phyloP scores from a whole-genome alignment of 2,888 invertebrate genomes.

The Theodoxus fluviatilis region DNA sequence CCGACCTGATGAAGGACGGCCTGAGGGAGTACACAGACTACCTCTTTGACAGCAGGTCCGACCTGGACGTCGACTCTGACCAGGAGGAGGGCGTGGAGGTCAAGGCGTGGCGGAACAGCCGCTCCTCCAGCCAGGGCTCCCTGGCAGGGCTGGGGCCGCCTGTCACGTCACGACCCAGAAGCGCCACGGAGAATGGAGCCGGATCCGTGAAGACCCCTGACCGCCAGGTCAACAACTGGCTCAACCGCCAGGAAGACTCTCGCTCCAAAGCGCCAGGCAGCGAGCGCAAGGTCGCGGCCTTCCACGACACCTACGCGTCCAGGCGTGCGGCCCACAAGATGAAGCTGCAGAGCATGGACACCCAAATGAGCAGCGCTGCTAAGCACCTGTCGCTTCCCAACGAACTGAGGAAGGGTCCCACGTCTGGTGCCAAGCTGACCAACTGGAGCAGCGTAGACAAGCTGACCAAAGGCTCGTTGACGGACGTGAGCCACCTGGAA shows the following conservation, averaged over 20 bases:
- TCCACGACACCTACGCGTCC: constrained; percentile 38
- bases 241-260: constrained; percentile 5
- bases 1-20: neutral
- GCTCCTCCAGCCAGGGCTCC: too few species aligned
- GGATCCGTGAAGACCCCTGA: too few species aligned
- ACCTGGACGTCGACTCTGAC: constrained; percentile 26
- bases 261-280: constrained; percentile 10
- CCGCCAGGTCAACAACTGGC: too few species aligned
- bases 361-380: constrained; percentile 25
- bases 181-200: too few species aligned
- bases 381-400: constrained; percentile 21
- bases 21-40: constrained; percentile 21
- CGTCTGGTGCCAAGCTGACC: constrained; percentile 38
- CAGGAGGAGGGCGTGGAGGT: constrained; percentile 1
- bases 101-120: too few species aligned
- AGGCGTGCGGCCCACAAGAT: constrained; percentile 25
- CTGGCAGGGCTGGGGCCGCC: too few species aligned
- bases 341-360: constrained; percentile 27
- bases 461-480: constrained; percentile 41
- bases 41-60: constrained; percentile 25
- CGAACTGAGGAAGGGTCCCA: constrained; percentile 13
- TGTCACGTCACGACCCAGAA: too few species aligned
- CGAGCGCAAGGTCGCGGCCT: constrained; percentile 41
- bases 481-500: constrained; percentile 39
- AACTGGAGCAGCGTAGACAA: constrained; percentile 41